Conservation (phyloP, 2,113 vertebrate species). For the Enhydra lutris region DNA sequence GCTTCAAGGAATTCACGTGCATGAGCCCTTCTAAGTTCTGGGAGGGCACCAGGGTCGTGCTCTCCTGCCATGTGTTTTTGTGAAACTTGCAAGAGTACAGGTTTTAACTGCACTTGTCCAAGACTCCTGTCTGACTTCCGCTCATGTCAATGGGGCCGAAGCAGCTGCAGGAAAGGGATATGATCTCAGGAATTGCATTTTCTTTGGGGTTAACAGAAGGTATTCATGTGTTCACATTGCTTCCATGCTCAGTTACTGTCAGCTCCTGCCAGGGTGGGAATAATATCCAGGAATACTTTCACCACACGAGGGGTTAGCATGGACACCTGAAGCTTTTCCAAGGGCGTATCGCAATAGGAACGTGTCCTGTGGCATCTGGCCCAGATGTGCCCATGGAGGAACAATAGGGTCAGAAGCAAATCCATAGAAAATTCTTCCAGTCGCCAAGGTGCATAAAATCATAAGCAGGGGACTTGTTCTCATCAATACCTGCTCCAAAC, state of each 20-base stretch:
- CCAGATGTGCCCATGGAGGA: neutral
- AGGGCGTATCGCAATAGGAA: neutral
- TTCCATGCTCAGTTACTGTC: neutral
- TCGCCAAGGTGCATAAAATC: neutral
- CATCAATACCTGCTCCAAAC: neutral
- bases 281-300: neutral
- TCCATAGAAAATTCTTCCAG: neutral
- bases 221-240: neutral
- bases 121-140: neutral
- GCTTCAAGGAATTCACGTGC: neutral
- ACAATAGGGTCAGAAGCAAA: neutral
- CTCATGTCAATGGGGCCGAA: neutral
- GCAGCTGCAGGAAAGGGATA: neutral
- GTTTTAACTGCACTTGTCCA: neutral
- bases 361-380: neutral
- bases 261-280: neutral
- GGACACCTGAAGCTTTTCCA: neutral
- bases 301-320: neutral
- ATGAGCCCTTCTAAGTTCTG: neutral
- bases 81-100: neutral
- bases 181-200: neutral
- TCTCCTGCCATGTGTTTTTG: neutral
- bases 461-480: neutral
- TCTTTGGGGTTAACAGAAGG: neutral
- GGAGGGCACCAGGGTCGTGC: neutral